Base-by-base conservation (phyloP, 2,888 invertebrate genomes). In the Nineta flava region DNA sequence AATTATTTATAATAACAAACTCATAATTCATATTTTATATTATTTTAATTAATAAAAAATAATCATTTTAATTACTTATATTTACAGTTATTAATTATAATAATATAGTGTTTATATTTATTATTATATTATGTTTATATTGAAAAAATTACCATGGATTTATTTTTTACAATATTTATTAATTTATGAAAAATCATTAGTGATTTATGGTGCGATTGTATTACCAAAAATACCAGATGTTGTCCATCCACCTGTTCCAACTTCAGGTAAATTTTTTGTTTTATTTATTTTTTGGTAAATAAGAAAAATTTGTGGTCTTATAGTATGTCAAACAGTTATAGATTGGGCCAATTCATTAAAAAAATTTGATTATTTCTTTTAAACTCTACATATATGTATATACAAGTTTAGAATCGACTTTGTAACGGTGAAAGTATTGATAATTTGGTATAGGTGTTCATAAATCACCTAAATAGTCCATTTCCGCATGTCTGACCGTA, bases 171-270 rank as follows among this genome's bases (percentile, higher is more conserved):
- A 13, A 38, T 38, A 38, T 38, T 38, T 34, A 34, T 9, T 38
- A 38, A 13, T 13, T 38, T 38, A 38, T 38, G 15, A 13, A 38
- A 13, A 38, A 6, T 38, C 5, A 5, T 38, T n/a, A n/a, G n/a
- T 38, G 26, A 7, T 48, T 31, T n/a, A 40, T 40, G 16, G 42
- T 41, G 26, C 21, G 40, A 10, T 48, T 53, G 51, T 65, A 53
- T 53, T 69, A 50, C 68, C 68, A 38, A 57, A 64, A 50, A 66
- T 71, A 19, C 70, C 71, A 10, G 68, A 67, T 53, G 62, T 67
- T 1, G 57, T 70, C 21, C 63, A 67, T 58, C 70, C 71, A 13
- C 67, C 69, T 5, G 59, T 72, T 42, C 70, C 71, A 2, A 69
- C 70, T 55, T 62, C 65, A 55, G 66, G 71, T 69, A 62, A 63